Percentiles rank a stretch among this genome's conserved stretches.
Evolutionary conservation across 2,888 invertebrate genomes (phyloP).

Genomic region (Eupelmus urozonus): DNA sequence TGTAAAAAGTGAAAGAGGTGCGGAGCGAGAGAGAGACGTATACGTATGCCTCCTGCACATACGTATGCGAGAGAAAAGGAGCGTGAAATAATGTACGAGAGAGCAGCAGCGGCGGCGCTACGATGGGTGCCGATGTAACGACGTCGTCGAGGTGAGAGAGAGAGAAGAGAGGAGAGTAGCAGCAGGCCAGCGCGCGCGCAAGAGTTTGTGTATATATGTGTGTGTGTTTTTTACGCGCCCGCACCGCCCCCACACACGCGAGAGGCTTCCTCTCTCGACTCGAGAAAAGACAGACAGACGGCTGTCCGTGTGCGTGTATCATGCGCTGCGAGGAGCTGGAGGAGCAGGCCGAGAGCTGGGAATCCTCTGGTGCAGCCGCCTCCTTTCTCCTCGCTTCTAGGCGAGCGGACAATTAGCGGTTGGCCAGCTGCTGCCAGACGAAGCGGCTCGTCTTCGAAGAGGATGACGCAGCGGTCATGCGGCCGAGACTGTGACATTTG

Average conservation of each 20-base stretch:
- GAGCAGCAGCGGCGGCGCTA: not conserved
- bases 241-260: not conserved
- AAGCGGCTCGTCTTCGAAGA: constrained; percentile 23
- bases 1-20: not conserved
- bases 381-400: constrained; percentile 27
- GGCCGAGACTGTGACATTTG: constrained; percentile 55
- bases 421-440: no score
- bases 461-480: constrained; percentile 48
- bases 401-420: constrained; percentile 17
- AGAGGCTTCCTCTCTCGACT: not conserved
- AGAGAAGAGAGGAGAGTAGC: no score
- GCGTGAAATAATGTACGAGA: constrained; percentile 45
- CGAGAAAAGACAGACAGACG: no score
- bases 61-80: constrained; percentile 31
- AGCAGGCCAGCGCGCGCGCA: not conserved
- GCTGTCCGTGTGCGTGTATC: no score
- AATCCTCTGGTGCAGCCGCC: constrained; percentile 28
- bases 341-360: constrained; percentile 11
- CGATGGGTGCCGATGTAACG: constrained; percentile 1
- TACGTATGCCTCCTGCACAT: no score
- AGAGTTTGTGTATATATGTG: not conserved
- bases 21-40: constrained; percentile 3
- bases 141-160: constrained; percentile 37
- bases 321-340: constrained; percentile 35
- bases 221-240: not conserved